A percentile compares a stretch with the other conserved stretches of the same genome.
Evolutionary conservation across 1,140 invertebrate species (phyloP).

Genomic region (Armadillidium nasatum): DNA sequence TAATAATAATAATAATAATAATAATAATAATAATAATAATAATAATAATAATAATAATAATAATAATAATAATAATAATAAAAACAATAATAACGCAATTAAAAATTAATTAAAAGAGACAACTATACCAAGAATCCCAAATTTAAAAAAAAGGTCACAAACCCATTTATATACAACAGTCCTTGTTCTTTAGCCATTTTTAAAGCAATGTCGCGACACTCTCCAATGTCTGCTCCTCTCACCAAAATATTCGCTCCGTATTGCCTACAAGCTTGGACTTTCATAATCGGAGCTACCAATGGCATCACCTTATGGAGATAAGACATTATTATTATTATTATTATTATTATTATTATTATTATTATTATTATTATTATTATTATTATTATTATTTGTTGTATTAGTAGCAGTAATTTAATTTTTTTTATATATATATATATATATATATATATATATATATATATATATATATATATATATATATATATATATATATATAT

Average conservation of each 20-base stretch:
- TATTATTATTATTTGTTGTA: not conserved
- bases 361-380: conserved; percentile 1
- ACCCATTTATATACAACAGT: conserved; percentile 81
- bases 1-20: conserved; percentile 2
- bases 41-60: conserved; percentile 16
- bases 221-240: conserved; percentile 75
- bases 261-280: conserved; percentile 76
- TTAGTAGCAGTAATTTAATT: not conserved
- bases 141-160: conserved; percentile 43
- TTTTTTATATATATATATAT: conserved; percentile 1
- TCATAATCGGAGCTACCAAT: conserved; percentile 84
- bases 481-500: not conserved
- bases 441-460: not conserved
- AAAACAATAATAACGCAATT: not conserved
- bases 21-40: not conserved
- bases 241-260: conserved; percentile 81
- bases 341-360: not conserved
- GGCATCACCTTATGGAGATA: conserved; percentile 62
- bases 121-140: not conserved
- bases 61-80: not conserved
- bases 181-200: conserved; percentile 64
- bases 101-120: too few species aligned
- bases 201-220: conserved; percentile 75
- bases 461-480: not conserved
- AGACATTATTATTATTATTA: not conserved